Percentiles rank a stretch among this genome's conserved stretches.
Evolutionary conservation across 2,888 invertebrate species (phyloP).

Genomic region (Galeopsomyia nigrocyanea): DNA sequence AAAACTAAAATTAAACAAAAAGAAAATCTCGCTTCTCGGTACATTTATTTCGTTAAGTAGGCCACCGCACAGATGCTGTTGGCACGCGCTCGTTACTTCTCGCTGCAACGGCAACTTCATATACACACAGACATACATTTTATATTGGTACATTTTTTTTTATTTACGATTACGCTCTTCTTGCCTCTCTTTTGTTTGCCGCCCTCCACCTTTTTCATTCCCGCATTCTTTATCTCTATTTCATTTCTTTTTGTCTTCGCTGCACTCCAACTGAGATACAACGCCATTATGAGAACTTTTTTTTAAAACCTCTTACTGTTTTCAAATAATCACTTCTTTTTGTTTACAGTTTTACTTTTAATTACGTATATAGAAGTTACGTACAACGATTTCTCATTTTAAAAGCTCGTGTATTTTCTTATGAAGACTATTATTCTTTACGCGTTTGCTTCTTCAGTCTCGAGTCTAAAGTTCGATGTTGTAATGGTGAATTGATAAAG

Average conservation of each 20-base stretch:
- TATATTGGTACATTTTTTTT: slow-evolving; percentile 50
- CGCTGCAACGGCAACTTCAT: slow-evolving; percentile 35
- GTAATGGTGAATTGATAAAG: slow-evolving; percentile 22
- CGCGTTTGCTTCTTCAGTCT: slow-evolving; percentile 39
- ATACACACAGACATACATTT: slow-evolving; percentile 41
- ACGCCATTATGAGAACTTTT: slow-evolving; percentile 22
- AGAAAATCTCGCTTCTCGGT: slow-evolving; percentile 13
- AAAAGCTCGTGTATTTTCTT: slow-evolving; percentile 41
- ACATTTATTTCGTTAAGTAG: slow-evolving; percentile 30
- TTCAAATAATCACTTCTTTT: slow-evolving; percentile 30
- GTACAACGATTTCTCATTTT: slow-evolving; percentile 43
- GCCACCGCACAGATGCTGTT: slow-evolving; percentile 32
- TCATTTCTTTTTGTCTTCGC: slow-evolving; percentile 8
- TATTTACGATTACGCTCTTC: slow-evolving; percentile 49
- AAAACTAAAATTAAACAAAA: slow-evolving; percentile 42
- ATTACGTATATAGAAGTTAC: slow-evolving; percentile 48
- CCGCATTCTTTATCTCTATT: slow-evolving; percentile 4
- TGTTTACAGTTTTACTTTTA: slow-evolving; percentile 39
- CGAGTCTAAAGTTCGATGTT: slow-evolving; percentile 42
- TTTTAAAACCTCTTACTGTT: slow-evolving; percentile 26
- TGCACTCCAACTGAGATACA: slow-evolving; percentile 34
- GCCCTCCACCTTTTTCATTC: slow-evolving; percentile 37
- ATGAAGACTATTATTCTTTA: slow-evolving; percentile 23
- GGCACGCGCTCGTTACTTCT: slow-evolving; percentile 38
- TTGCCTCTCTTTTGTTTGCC: slow-evolving; percentile 49